Conservation (phyloP, 2,888 invertebrate species). For the Tenthredo mesomela region DNA sequence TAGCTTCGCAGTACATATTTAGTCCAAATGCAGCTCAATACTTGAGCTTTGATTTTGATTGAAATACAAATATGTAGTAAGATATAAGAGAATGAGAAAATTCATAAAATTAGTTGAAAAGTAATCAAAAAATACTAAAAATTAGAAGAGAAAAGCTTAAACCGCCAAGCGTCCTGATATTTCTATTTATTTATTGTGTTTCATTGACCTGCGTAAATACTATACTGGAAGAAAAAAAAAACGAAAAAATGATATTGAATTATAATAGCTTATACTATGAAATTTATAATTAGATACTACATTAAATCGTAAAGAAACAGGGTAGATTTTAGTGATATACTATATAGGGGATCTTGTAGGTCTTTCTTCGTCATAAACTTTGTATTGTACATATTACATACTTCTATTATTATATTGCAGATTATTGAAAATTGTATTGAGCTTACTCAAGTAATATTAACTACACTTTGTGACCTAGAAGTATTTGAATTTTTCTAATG, state of each 20-base stretch:
- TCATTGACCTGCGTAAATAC: neutral
- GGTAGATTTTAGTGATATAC: slow-evolving; percentile 50
- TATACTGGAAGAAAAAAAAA: neutral
- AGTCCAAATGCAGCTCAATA: neutral
- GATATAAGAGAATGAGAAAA: neutral
- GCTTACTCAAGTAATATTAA: neutral
- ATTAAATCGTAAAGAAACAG: slow-evolving; percentile 41
- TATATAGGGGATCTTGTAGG: slow-evolving; percentile 27
- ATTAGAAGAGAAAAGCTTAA: neutral
- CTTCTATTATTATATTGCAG: slow-evolving; percentile 27
- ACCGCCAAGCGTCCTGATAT: neutral
- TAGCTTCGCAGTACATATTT: slow-evolving; percentile 1
- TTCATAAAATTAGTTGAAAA: neutral
- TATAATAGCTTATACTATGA: slow-evolving; percentile 39
- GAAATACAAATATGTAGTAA: neutral
- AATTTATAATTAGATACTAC: slow-evolving; percentile 38
- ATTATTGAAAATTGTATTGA: slow-evolving; percentile 7
- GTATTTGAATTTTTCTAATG: neutral
- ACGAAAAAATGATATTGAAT: neutral
- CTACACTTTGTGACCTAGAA: neutral
- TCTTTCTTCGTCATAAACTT: slow-evolving; percentile 14
- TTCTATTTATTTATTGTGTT: neutral
- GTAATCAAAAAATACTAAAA: neutral
- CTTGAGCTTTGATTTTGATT: neutral
- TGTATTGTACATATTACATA: slow-evolving; percentile 4